These are phyloP conservation scores for Mylabris sibirica DNA, from an alignment of 2,888 invertebrate genomes.

Conservation along the genomic window DNA sequence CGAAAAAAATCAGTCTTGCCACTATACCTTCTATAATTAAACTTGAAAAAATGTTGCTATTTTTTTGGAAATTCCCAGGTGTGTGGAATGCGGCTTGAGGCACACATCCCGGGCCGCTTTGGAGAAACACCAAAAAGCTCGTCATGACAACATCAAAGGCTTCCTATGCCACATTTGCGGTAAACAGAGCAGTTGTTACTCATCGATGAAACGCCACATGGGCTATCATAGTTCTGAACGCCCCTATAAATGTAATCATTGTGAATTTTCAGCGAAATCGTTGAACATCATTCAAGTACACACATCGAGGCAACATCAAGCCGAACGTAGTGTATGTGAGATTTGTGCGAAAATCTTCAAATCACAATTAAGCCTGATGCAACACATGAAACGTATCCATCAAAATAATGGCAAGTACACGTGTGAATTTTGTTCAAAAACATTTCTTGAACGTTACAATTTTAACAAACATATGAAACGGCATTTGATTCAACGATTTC, in stretches of 20 bases:
- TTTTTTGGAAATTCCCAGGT: conserved; percentile 35
- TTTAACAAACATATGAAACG: conserved; percentile 42
- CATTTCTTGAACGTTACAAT: conserved; percentile 42
- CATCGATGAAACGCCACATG: conserved; percentile 45
- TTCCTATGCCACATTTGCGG: conserved; percentile 46
- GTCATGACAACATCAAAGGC: conserved; percentile 41
- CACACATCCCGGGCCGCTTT: conserved; percentile 43
- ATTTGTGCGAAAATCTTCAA: conserved; percentile 45
- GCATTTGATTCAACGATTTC: conserved; percentile 39
- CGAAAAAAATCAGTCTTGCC: too few relatives aligned
- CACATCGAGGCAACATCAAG: conserved; percentile 39
- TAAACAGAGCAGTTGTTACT: conserved; percentile 45
- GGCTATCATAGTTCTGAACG: conserved; percentile 41
- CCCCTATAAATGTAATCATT: conserved; percentile 41
- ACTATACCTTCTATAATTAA: background rate
- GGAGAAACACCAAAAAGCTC: conserved; percentile 42
- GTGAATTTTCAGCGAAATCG: conserved; percentile 42
- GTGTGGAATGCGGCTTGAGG: conserved; percentile 38
- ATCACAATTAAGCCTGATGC: conserved; percentile 43
- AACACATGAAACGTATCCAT: conserved; percentile 45
- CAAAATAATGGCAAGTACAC: conserved; percentile 35
- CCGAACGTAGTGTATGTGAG: conserved; percentile 40
- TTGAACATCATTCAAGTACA: conserved; percentile 41
- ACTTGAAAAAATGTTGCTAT: background rate
- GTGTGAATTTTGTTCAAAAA: conserved; percentile 42